A percentile compares a stretch with the other conserved stretches of the same genome.
phyloP scores from a whole-genome alignment of 2,888 invertebrate genomes.

The Chorisops tibialis region DNA sequence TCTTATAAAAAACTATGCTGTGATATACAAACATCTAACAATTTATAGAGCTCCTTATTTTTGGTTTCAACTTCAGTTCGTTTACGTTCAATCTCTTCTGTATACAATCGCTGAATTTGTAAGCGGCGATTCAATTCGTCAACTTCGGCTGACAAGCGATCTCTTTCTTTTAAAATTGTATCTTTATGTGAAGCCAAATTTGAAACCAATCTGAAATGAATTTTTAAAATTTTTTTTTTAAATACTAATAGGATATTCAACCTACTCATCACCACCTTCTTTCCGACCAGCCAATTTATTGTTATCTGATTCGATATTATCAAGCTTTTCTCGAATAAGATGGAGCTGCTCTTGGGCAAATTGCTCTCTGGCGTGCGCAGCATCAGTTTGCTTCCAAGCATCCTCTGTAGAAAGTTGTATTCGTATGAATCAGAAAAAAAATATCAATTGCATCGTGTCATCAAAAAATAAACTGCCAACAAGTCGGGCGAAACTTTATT shows the following conservation, averaged over 20 bases:
- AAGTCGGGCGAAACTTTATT: too few relatives aligned
- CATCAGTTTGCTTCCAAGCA: slow-evolving; percentile 51
- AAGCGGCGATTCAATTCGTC: slow-evolving; percentile 47
- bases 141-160: slow-evolving; percentile 46
- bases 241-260: background rate
- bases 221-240: background rate
- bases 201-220: slow-evolving; percentile 7
- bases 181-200: slow-evolving; percentile 43
- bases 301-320: slow-evolving; percentile 43
- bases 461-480: too few relatives aligned
- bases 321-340: slow-evolving; percentile 45
- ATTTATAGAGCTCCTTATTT: slow-evolving; percentile 46
- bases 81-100: slow-evolving; percentile 47
- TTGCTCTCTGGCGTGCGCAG: slow-evolving; percentile 49
- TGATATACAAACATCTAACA: slow-evolving; percentile 45
- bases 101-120: slow-evolving; percentile 46
- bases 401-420: slow-evolving; percentile 43
- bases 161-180: slow-evolving; percentile 38
- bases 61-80: slow-evolving; percentile 46
- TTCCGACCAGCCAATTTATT: slow-evolving; percentile 42
- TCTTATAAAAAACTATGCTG: background rate
- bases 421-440: too few relatives aligned
- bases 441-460: background rate
- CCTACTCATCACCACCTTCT: slow-evolving; percentile 38
- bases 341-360: slow-evolving; percentile 47